Conservation (phyloP, 1,140 invertebrate genomes). For the Coenobita brevimanus region DNA sequence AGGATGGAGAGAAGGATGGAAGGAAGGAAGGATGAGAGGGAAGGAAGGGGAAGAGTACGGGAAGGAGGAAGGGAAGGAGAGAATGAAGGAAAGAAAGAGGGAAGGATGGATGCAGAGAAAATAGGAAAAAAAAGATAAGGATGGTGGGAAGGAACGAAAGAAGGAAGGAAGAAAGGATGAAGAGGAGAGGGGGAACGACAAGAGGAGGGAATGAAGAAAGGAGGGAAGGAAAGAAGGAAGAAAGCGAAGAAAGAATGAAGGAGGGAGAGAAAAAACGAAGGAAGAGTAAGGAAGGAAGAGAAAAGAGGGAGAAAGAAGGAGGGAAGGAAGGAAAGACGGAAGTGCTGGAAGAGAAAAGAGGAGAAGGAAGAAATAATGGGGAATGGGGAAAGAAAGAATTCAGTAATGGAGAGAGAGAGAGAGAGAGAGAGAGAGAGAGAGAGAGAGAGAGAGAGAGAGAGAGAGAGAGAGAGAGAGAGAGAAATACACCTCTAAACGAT, state of each 20-base stretch:
- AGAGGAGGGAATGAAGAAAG: background rate
- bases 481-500: background rate
- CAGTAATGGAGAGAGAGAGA: too few species aligned
- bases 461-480: background rate
- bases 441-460: background rate
- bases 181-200: background rate
- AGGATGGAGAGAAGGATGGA: constrained; percentile 56
- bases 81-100: background rate
- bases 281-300: background rate
- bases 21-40: background rate
- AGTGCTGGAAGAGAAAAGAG: background rate
- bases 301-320: background rate
- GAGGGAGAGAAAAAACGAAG: constrained; percentile 55
- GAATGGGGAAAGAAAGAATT: too few species aligned
- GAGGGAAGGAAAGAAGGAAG: background rate
- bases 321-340: background rate
- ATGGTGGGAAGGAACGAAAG: too few species aligned
- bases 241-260: background rate
- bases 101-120: too few species aligned
- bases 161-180: too few species aligned
- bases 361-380: background rate
- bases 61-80: background rate
- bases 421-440: background rate
- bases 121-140: background rate
- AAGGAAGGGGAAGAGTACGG: background rate